Evolutionary conservation across 1,140 invertebrate genomes (phyloP).

Genomic region (Drosophila sulfurigaster): DNA sequence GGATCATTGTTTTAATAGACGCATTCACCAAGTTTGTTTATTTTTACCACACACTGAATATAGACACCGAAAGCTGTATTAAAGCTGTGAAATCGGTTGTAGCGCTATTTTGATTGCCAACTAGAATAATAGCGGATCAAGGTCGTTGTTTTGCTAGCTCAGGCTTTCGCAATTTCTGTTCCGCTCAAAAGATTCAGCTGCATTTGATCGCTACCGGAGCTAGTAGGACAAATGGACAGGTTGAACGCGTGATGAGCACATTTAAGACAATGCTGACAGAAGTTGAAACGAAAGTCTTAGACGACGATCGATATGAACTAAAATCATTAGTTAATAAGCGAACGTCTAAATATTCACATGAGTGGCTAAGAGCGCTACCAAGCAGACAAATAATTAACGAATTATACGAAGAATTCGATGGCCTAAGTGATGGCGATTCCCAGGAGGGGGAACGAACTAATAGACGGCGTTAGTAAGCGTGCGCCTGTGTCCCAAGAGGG

Average conservation of each 20-base stretch:
- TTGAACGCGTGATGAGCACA: background rate
- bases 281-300: constrained; percentile 6
- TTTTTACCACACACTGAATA: background rate
- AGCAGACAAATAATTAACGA: too few relatives aligned
- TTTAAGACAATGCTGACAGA: constrained; percentile 2
- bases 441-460: too few relatives aligned
- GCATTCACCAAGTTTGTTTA: too few relatives aligned
- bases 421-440: too few relatives aligned
- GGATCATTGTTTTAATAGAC: too few relatives aligned
- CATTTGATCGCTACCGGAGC: background rate
- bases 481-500: too few relatives aligned
- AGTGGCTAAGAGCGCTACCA: background rate
- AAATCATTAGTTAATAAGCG: constrained; percentile 11
- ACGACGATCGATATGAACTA: constrained; percentile 10
- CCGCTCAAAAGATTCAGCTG: constrained; percentile 2
- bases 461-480: too few relatives aligned
- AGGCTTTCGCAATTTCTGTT: constrained; percentile 3
- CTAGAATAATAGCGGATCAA: constrained; percentile 1
- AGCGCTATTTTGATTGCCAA: background rate
- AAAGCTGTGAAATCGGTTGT: background rate
- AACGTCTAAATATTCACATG: constrained; percentile 6
- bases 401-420: too few relatives aligned
- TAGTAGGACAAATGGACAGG: background rate
- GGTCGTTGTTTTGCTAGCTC: background rate
- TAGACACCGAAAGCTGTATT: constrained; percentile 1